Conservation (phyloP, 2,888 invertebrate genomes). For the Cancer borealis region DNA sequence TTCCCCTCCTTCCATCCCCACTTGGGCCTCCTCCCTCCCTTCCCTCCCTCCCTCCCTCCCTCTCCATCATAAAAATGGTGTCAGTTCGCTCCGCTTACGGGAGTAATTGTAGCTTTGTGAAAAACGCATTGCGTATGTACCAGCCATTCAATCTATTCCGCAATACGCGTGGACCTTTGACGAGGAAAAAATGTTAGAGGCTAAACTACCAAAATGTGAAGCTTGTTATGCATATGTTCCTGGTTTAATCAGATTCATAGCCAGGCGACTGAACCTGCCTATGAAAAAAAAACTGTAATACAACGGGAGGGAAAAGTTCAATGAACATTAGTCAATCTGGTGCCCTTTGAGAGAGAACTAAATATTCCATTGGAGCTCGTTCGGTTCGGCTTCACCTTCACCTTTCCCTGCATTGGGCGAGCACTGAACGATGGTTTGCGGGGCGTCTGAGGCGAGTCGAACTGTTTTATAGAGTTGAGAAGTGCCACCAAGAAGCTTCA, state of each 20-base stretch:
- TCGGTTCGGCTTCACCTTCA: not conserved
- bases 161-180: not conserved
- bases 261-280: not conserved
- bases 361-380: not conserved
- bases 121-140: constrained; percentile 46
- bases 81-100: constrained; percentile 37
- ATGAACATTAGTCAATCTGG: not conserved
- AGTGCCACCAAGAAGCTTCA: not conserved
- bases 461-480: not conserved
- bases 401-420: not conserved
- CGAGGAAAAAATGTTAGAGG: constrained; percentile 21
- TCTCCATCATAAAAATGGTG: constrained; percentile 15
- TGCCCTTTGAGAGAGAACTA: not conserved
- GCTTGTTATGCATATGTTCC: constrained; percentile 25
- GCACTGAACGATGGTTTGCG: not conserved
- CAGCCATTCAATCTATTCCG: constrained; percentile 34
- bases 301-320: not conserved
- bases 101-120: constrained; percentile 43
- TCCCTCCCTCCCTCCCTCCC: not conserved
- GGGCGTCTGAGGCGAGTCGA: not conserved
- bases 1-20: not conserved
- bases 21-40: not conserved
- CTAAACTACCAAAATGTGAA: constrained; percentile 28
- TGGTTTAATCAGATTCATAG: not conserved
- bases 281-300: not conserved